phyloP scores from a whole-genome alignment of 2,888 invertebrate genomes.

The Chesias legatella region DNA sequence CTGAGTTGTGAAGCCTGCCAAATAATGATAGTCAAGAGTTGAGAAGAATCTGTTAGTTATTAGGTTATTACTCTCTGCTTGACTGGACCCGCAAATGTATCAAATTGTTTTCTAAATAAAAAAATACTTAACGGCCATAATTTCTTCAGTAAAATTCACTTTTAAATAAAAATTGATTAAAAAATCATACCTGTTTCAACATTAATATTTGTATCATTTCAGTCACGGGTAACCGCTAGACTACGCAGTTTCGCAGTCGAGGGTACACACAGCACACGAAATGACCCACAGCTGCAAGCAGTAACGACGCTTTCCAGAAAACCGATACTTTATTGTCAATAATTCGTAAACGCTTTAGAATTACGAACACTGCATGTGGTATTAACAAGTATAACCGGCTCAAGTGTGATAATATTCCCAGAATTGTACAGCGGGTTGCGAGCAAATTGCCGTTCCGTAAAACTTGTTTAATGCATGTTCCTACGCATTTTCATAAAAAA shows the following conservation, averaged over 20 bases:
- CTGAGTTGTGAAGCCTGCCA: no score
- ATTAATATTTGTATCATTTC: background rate
- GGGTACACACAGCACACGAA: conserved; percentile 31
- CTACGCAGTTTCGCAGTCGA: conserved; percentile 12
- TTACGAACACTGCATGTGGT: conserved; percentile 55
- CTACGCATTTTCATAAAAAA: conserved; percentile 18
- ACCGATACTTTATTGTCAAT: conserved; percentile 61
- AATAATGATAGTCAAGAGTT: no score
- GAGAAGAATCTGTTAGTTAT: no score
- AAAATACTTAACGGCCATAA: no score
- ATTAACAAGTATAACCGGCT: conserved; percentile 37
- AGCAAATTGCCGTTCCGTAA: conserved; percentile 32
- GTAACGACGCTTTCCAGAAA: conserved; percentile 60
- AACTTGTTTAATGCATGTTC: conserved; percentile 36
- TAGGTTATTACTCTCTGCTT: no score
- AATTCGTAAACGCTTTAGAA: conserved; percentile 58
- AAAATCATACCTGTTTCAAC: no score
- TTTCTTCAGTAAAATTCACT: no score
- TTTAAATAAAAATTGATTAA: no score
- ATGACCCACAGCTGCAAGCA: conserved; percentile 57
- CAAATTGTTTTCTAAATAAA: no score
- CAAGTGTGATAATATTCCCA: conserved; percentile 38
- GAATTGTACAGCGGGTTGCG: conserved; percentile 30
- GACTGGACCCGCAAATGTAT: no score
- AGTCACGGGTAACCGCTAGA: conserved; percentile 5